phyloP scores from a whole-genome alignment of 1,140 invertebrate species.

The Carposina sasakii region DNA sequence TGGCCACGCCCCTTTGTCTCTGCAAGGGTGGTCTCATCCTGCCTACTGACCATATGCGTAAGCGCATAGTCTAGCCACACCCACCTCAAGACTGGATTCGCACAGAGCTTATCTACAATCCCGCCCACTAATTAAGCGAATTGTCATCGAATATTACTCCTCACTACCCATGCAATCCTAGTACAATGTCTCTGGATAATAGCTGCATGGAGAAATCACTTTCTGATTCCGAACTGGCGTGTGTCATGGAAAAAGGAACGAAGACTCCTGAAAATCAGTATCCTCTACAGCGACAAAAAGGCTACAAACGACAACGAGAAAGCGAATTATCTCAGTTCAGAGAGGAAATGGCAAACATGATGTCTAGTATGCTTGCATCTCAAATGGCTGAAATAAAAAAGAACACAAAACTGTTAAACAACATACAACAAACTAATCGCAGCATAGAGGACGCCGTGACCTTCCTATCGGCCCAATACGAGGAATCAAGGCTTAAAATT shows the following conservation, averaged over 20 bases:
- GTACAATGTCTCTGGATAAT: no score
- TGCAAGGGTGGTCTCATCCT: no score
- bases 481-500: not conserved
- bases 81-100: no score
- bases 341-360: not conserved
- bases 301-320: not conserved
- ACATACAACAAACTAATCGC: not conserved
- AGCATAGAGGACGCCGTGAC: not conserved
- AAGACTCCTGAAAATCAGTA: not conserved
- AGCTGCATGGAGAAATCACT: not conserved
- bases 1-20: no score
- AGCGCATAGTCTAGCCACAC: no score
- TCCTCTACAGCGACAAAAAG: not conserved
- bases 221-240: not conserved
- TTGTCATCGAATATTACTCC: no score
- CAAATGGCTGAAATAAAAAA: not conserved
- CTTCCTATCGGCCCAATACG: not conserved
- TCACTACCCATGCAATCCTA: no score
- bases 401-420: not conserved
- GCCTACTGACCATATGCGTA: no score
- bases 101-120: no score
- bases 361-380: not conserved
- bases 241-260: not conserved
- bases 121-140: no score
- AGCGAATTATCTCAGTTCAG: not conserved